Conservation (phyloP, 2,888 invertebrate genomes). For the Caradrina clavipalpis region DNA sequence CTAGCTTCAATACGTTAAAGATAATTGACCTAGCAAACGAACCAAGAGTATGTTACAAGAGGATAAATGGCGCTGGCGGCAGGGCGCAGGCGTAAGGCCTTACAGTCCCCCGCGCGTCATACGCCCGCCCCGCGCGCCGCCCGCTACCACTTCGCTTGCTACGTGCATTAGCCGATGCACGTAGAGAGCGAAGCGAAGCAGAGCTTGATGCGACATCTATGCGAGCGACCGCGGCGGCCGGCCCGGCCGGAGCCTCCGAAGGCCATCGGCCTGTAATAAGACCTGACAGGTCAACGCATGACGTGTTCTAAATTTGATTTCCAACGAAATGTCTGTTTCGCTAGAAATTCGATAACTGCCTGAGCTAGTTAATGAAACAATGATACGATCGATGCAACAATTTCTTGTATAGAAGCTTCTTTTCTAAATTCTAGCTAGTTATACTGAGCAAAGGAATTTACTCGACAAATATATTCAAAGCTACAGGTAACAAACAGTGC, state of each 20-base stretch:
- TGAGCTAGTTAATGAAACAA: conserved; percentile 16
- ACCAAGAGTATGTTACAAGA: conserved; percentile 81
- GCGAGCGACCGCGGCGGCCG: conserved; percentile 66
- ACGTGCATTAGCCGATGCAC: conserved; percentile 68
- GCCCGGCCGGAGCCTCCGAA: conserved; percentile 64
- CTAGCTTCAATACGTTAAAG: conserved; percentile 76
- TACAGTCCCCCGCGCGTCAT: conserved; percentile 79
- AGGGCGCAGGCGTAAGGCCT: conserved; percentile 81
- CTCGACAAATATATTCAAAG: not conserved
- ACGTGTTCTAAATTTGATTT: conserved; percentile 78
- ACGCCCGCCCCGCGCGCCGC: conserved; percentile 75
- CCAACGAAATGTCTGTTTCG: conserved; percentile 60
- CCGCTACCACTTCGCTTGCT: conserved; percentile 63
- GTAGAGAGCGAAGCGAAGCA: conserved; percentile 67
- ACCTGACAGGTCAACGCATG: conserved; percentile 67
- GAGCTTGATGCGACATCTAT: conserved; percentile 77
- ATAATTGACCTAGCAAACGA: conserved; percentile 86
- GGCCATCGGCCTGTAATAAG: conserved; percentile 72
- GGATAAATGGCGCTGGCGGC: conserved; percentile 78
- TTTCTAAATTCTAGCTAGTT: conserved; percentile 12
- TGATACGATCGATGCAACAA: conserved; percentile 22
- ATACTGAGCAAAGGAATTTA: not conserved
- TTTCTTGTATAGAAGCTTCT: not conserved
- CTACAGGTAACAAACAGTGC: not conserved
- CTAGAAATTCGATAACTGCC: conserved; percentile 9